Evolutionary conservation across 1,140 invertebrate genomes (phyloP).

Genomic region (Drosophila littoralis): DNA sequence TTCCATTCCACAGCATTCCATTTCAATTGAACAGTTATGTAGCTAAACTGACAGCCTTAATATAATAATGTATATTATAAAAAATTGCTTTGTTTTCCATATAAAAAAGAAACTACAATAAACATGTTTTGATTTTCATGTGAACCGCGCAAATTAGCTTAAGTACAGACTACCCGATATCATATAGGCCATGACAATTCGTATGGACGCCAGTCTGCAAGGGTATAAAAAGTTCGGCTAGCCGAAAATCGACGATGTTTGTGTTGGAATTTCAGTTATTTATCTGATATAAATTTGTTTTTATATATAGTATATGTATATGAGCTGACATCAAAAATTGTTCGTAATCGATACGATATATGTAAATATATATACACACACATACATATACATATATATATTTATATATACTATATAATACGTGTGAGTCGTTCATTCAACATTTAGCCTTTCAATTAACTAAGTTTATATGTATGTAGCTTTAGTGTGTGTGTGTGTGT

Average conservation of each 20-base stretch:
- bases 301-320: constrained; percentile 11
- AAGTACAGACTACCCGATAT: background rate
- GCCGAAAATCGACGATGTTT: constrained; percentile 18
- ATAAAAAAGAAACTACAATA: constrained; percentile 17
- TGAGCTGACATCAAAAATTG: constrained; percentile 32
- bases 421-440: constrained; percentile 65
- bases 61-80: constrained; percentile 4
- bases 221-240: constrained; percentile 26
- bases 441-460: constrained; percentile 67
- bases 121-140: background rate
- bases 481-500: constrained; percentile 44
- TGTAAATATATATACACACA: constrained; percentile 38
- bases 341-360: constrained; percentile 35
- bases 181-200: constrained; percentile 2
- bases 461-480: constrained; percentile 43
- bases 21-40: background rate
- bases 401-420: constrained; percentile 53
- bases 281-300: constrained; percentile 5
- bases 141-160: background rate
- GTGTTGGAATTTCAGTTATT: constrained; percentile 4
- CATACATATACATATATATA: constrained; percentile 20
- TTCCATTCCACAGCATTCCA: background rate
- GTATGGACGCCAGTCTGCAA: constrained; percentile 7
- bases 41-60: background rate
- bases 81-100: background rate